Base-by-base conservation (phyloP, 2,797 vertebrate genomes). In the Pteropus rufus region DNA sequence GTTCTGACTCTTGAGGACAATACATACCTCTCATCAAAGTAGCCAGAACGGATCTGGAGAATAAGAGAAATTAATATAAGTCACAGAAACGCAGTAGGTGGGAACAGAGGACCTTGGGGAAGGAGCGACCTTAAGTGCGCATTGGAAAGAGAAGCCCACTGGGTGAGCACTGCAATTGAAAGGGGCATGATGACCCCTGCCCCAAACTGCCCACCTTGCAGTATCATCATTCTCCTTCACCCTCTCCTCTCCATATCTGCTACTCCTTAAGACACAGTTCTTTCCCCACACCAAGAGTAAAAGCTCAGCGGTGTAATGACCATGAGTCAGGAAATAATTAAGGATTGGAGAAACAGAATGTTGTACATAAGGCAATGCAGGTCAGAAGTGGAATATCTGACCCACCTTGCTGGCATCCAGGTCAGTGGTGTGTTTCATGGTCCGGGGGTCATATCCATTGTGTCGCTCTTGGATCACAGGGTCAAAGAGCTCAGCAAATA, bases 341-440 rank as follows among this genome's bases (percentile, higher is more conserved):
- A 87, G 72, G 23, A 56, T 23, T 24, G 7, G 64, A 93, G 54
- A 62, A 64, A 87, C 16, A 83, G 75, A 79, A 5, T 26, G 10
- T 41, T 93, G 49, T 46, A 44, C 56, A 58, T n/a, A 83, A 95
- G 15, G 69, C 64, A 36, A 56, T 67, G 34, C 56, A 88, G 69
- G 79, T 79, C 24, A 39, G 49, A 96, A 87, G 60, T 49, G 67
- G 62, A 41, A 75, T 82, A 65, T 72, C 10, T 24, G 46, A 67
- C 41, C 3, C 98, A 99, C 99, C 99, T 99, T 99, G 97, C 98
- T 98, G 96, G 99, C 89, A 0, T 99, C 99, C 98, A 99, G 98
- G 97, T 99, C 99, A 10, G 99, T 99, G 95, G 98, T 92, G 56
- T 99, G 99, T 79, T 98, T 99, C 99, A 99, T 99, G 89, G n/a